phyloP scores from a whole-genome alignment of 1,140 invertebrate genomes.

The Megalonaias nervosa region DNA sequence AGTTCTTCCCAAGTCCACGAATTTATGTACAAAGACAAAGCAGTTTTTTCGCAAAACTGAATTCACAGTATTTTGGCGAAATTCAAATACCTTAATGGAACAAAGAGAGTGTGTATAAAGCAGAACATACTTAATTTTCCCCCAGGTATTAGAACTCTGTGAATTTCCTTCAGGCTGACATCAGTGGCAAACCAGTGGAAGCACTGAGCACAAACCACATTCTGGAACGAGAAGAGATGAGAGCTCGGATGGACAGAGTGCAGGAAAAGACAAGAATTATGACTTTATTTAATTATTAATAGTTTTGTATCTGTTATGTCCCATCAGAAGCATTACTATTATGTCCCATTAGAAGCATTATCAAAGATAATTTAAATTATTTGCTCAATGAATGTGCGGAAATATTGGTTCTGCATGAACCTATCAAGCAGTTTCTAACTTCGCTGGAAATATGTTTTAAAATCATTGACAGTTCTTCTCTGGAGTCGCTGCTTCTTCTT shows the following conservation, averaged over 20 bases:
- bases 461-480: too few species aligned
- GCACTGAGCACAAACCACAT: conserved; percentile 41
- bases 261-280: background rate
- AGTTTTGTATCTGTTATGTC: background rate
- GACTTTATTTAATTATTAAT: background rate
- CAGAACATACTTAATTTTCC: conserved; percentile 35
- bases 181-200: conserved; percentile 44
- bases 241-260: too few species aligned
- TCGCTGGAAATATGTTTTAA: too few species aligned
- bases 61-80: background rate
- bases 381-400: too few species aligned
- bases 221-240: conserved; percentile 3
- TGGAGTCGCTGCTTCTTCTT: too few species aligned
- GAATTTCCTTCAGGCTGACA: conserved; percentile 30
- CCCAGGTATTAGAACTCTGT: conserved; percentile 34
- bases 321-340: too few species aligned
- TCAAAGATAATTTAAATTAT: too few species aligned
- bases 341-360: too few species aligned
- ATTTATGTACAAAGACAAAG: background rate
- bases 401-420: too few species aligned
- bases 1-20: background rate
- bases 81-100: background rate
- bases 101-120: background rate
- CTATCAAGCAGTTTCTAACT: too few species aligned
- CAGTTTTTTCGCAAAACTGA: background rate